Conservation (phyloP, 2,888 invertebrate species). For the Plutella xylostella region DNA sequence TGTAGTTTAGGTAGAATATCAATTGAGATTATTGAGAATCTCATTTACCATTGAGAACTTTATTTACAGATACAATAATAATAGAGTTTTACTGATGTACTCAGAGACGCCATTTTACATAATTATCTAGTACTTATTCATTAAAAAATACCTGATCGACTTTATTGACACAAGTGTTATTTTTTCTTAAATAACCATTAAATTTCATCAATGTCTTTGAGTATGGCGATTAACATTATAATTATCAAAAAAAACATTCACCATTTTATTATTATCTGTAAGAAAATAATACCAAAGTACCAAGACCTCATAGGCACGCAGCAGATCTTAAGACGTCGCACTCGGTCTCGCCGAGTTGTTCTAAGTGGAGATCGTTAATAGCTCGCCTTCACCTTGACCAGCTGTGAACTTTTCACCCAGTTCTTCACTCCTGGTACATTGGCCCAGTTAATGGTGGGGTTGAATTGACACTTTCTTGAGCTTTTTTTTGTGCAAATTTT, state of each 20-base stretch:
- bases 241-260: background rate
- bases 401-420: slow-evolving; percentile 55
- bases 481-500: no score
- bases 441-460: slow-evolving; percentile 1
- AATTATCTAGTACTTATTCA: no score
- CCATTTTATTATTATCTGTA: background rate
- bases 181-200: no score
- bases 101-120: no score
- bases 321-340: slow-evolving; percentile 49
- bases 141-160: no score
- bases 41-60: no score
- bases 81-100: no score
- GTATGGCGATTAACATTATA: background rate
- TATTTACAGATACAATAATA: no score
- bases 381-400: slow-evolving; percentile 64
- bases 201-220: no score
- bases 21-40: no score
- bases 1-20: no score
- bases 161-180: no score
- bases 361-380: slow-evolving; percentile 60
- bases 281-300: slow-evolving; percentile 25
- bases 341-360: slow-evolving; percentile 44
- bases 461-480: background rate
- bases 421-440: slow-evolving; percentile 33
- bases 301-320: slow-evolving; percentile 28